Base-by-base conservation (phyloP, 2,797 vertebrate genomes). In the Dromococcyx pavoninus region DNA sequence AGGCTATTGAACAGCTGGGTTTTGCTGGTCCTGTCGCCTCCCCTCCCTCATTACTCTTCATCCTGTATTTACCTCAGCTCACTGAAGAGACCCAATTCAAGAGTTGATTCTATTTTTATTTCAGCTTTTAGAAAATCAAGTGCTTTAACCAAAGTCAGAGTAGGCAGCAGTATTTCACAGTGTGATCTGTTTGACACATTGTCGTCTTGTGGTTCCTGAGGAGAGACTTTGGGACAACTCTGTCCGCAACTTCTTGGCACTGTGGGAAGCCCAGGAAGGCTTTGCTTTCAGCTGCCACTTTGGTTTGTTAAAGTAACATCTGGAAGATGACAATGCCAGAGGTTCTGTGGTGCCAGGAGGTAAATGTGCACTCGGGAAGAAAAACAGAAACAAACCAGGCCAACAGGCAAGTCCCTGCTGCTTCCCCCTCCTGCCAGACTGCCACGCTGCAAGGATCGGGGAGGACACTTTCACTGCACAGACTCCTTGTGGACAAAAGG, bases 51-150 rank as follows among this genome's bases (percentile, higher is more conserved):
- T 19, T 32, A 15, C 32, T 54, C 35, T 17, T 62, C 75, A 46
- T 72, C 30, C 27, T 41, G 0, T 33, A 22, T 91, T 32, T 78
- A n/a, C n/a, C 66, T 53, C 13, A 18, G 5, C 12, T 78, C 74
- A 77, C 37, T 51, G 66, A 60, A 76, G 77, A 88, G 56, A 85
- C 8, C 1, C 18, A 9, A 56, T 91, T 79, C 32, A 64, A 32
- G 23, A 56, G 28, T 73, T 91, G 64, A 90, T 94, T 94, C 5
- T 76, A 0, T 56, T 88, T 96, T 96, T 94, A 96, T 94, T 95
- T 83, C 35, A 75, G 32, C 39, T 79, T 56, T 85, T 65, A 78
- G 54, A 69, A 88, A 86, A 58, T 17, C 2, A 70, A 50, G 37
- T 58, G 13, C 33, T 86, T 62, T 70, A 82, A 60, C 35, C 56